Conservation (phyloP, 2,888 invertebrate species). For the Drosophila meridionalis region DNA sequence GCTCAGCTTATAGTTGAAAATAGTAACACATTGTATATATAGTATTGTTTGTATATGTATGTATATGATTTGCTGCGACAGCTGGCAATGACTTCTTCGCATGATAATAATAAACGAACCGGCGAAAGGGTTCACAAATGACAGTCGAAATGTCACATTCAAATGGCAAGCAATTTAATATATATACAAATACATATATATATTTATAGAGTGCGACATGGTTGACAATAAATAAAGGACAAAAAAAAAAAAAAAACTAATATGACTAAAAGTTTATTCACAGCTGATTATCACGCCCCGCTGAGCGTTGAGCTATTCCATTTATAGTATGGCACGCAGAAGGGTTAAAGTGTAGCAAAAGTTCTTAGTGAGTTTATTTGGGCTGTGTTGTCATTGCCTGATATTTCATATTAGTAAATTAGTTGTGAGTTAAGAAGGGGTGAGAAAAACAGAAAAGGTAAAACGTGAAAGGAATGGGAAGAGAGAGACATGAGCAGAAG, state of each 20-base stretch:
- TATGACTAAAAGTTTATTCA: slow-evolving; percentile 31
- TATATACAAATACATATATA: slow-evolving; percentile 34
- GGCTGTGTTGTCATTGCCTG: neutral
- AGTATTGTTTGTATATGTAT: neutral
- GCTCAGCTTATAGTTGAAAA: slow-evolving; percentile 27
- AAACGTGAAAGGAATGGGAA: neutral
- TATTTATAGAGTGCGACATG: slow-evolving; percentile 74
- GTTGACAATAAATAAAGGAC: slow-evolving; percentile 66
- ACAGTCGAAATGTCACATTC: slow-evolving; percentile 64
- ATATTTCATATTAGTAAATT: neutral
- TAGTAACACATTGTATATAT: neutral
- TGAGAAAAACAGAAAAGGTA: no score
- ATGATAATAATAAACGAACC: slow-evolving; percentile 60
- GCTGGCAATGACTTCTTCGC: slow-evolving; percentile 78
- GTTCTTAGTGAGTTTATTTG: slow-evolving; percentile 1
- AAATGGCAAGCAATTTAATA: slow-evolving; percentile 77
- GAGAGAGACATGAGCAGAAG: neutral
- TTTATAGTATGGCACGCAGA: neutral
- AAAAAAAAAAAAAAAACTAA: slow-evolving; percentile 3
- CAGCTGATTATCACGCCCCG: slow-evolving; percentile 11
- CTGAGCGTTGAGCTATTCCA: slow-evolving; percentile 4
- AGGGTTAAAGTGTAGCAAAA: neutral
- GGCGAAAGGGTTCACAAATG: slow-evolving; percentile 67
- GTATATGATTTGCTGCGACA: slow-evolving; percentile 49
- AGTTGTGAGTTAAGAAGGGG: neutral